These are phyloP conservation scores for Discoglossus pictus DNA, from an alignment of 2,797 vertebrate genomes.

Conservation along the genomic window DNA sequence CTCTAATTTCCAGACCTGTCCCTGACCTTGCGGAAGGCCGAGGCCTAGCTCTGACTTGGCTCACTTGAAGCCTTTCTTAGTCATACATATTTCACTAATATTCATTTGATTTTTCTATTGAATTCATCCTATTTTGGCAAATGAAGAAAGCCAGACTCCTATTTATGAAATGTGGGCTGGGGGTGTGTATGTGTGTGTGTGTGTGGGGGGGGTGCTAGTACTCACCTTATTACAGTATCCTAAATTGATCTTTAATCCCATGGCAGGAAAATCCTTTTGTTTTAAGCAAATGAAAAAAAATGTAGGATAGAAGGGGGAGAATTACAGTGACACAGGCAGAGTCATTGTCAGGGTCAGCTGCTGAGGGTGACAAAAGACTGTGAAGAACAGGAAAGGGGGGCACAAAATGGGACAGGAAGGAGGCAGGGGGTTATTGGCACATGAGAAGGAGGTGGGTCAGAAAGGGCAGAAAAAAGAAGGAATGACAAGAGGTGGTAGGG, in stretches of 20 bases:
- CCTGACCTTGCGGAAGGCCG: background rate
- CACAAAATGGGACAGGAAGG: no score
- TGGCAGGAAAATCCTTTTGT: conserved; percentile 33
- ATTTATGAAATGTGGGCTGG: conserved; percentile 7
- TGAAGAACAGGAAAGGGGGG: no score
- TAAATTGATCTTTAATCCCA: conserved; percentile 32
- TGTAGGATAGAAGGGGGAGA: background rate
- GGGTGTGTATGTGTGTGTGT: no score
- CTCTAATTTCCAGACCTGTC: background rate
- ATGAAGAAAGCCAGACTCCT: no score
- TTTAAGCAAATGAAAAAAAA: conserved; percentile 40
- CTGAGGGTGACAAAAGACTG: no score
- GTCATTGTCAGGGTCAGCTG: background rate
- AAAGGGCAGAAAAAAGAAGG: no score
- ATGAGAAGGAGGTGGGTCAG: no score
- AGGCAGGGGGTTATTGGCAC: no score
- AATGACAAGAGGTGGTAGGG: no score
- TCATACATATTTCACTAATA: background rate
- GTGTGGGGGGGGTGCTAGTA: background rate
- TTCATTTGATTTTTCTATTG: background rate
- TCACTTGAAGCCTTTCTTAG: background rate
- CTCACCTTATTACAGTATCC: conserved; percentile 22
- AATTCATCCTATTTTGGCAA: background rate
- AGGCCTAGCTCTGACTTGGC: background rate
- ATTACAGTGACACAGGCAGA: background rate